Conservation (phyloP, 2,113 vertebrate species). For the Etheostoma cragini region DNA sequence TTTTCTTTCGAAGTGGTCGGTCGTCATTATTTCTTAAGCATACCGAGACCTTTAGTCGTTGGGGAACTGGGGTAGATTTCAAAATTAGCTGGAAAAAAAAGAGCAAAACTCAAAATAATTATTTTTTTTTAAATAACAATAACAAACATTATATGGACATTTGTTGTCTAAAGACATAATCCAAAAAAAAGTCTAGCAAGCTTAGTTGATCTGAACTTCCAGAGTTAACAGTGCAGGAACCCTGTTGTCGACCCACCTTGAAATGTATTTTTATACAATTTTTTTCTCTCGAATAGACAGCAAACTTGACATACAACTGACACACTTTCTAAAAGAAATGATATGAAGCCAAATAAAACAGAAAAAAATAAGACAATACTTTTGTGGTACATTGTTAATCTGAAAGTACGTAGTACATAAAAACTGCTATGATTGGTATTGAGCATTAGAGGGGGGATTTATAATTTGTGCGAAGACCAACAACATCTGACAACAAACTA, state of each 20-base stretch:
- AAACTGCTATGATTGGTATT: slow-evolving; percentile 21
- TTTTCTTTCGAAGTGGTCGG: no score
- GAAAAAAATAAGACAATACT: slow-evolving; percentile 42
- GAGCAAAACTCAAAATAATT: not conserved
- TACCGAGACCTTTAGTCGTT: not conserved
- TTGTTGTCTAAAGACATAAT: not conserved
- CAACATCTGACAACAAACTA: not conserved
- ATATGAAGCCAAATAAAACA: not conserved
- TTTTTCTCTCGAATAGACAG: not conserved
- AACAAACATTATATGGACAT: not conserved
- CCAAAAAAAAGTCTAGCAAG: not conserved
- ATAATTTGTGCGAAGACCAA: slow-evolving; percentile 29
- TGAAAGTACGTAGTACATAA: slow-evolving; percentile 16
- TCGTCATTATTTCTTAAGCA: not conserved
- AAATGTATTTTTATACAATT: slow-evolving; percentile 24
- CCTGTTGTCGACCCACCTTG: slow-evolving; percentile 6
- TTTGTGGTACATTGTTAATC: slow-evolving; percentile 45
- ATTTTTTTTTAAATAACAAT: no score
- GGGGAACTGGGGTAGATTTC: not conserved
- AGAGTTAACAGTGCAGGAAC: slow-evolving; percentile 4
- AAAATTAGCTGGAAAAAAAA: not conserved
- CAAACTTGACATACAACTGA: slow-evolving; percentile 7
- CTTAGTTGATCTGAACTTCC: not conserved
- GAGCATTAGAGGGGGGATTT: not conserved
- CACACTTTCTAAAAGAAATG: slow-evolving; percentile 16